These are phyloP conservation scores for Coptotermes formosanus DNA, from an alignment of 1,140 invertebrate species.

Conservation along the genomic window DNA sequence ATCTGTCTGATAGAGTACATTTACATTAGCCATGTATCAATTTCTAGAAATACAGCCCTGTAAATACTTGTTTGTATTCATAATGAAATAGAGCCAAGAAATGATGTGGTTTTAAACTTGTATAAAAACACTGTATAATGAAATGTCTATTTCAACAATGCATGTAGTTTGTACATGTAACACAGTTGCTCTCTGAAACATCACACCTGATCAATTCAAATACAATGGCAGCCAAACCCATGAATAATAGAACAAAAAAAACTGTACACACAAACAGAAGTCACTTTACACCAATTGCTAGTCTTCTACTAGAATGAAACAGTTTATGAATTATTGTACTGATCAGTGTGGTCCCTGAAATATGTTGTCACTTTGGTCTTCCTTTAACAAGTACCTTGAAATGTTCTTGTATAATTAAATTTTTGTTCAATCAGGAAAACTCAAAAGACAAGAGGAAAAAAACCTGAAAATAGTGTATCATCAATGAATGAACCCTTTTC, in stretches of 20 bases:
- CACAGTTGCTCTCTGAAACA: background rate
- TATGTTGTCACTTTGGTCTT: background rate
- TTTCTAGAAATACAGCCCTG: background rate
- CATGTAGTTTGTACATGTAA: background rate
- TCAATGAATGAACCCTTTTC: too few species aligned
- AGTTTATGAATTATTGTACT: slow-evolving; percentile 1
- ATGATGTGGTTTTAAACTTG: background rate
- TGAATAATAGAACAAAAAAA: background rate
- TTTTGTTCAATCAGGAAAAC: background rate
- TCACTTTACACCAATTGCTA: background rate
- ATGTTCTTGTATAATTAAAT: background rate
- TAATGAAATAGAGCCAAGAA: background rate
- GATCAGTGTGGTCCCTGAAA: background rate
- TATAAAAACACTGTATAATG: background rate
- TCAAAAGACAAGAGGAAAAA: too few species aligned
- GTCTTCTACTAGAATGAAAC: background rate
- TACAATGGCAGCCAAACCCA: background rate
- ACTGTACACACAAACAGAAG: background rate
- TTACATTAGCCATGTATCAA: background rate
- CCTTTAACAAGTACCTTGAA: background rate
- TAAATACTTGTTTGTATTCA: background rate
- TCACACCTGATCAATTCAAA: background rate
- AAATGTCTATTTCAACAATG: background rate
- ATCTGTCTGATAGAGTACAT: background rate
- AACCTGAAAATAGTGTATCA: too few species aligned